Percentiles rank a stretch among this genome's conserved stretches.
Evolutionary conservation across 2,113 vertebrate genomes (phyloP).

Genomic region (Uria aalge): DNA sequence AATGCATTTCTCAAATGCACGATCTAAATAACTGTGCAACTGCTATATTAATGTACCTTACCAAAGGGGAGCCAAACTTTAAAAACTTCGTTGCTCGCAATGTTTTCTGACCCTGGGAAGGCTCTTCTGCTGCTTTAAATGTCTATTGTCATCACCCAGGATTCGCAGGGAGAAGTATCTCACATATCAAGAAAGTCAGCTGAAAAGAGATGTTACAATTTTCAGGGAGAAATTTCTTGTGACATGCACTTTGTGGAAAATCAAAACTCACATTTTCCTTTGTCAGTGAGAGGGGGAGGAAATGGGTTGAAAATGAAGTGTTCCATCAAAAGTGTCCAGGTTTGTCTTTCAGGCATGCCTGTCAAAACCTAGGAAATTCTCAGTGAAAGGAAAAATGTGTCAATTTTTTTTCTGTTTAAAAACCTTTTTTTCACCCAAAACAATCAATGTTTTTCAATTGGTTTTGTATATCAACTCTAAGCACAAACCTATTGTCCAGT

Average conservation of each 20-base stretch:
- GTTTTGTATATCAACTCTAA: not conserved
- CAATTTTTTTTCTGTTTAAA: fast-evolving
- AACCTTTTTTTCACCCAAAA: not conserved
- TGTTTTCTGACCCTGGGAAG: not conserved
- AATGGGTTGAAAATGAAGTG: not conserved
- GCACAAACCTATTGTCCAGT: not conserved
- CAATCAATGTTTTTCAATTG: not conserved
- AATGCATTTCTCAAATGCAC: not conserved
- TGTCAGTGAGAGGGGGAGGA: not conserved
- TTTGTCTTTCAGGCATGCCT: not conserved
- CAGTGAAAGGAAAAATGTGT: not conserved
- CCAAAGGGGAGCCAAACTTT: not conserved
- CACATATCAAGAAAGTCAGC: not conserved
- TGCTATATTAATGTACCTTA: not conserved
- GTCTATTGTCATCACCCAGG: not conserved
- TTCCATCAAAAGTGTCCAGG: not conserved
- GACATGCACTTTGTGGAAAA: not conserved
- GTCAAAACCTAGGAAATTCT: not conserved
- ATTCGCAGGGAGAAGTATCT: not conserved
- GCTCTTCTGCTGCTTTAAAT: not conserved
- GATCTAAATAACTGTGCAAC: not conserved
- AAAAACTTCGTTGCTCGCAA: not conserved
- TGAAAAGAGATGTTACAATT: not conserved
- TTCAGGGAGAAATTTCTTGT: not conserved
- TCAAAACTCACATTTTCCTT: not conserved